Evolutionary conservation across 2,888 invertebrate genomes (phyloP).

Genomic region (Ptychoptera contaminata): DNA sequence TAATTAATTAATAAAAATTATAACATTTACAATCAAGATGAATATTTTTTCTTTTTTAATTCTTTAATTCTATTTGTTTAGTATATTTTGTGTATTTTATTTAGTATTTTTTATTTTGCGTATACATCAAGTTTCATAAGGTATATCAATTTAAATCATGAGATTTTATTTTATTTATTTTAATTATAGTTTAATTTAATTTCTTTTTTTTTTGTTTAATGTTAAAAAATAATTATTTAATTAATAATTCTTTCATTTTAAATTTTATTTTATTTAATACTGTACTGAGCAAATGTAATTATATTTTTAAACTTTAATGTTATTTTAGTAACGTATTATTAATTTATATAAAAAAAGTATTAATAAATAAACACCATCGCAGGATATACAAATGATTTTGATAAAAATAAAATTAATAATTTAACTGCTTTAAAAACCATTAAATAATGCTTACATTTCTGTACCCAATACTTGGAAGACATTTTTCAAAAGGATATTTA

Average conservation of each 20-base stretch:
- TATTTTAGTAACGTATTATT: background rate
- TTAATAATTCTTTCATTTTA: too few relatives aligned
- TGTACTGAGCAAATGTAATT: conserved; percentile 1
- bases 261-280: background rate
- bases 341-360: background rate
- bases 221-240: background rate
- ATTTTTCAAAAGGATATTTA: background rate
- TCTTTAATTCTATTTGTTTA: background rate
- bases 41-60: background rate
- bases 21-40: background rate
- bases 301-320: background rate
- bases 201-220: conserved; percentile 1
- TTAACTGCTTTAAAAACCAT: too few relatives aligned
- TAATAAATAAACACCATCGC: background rate
- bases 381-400: background rate
- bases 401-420: background rate
- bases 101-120: background rate
- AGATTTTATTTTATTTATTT: background rate
- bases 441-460: too few relatives aligned
- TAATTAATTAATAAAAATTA: background rate
- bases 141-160: background rate
- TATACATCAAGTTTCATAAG: conserved; percentile 4
- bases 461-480: background rate
- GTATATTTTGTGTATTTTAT: background rate
- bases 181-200: background rate